These are phyloP conservation scores for Bombus picipes DNA, from an alignment of 1,140 invertebrate species.

Conservation along the genomic window DNA sequence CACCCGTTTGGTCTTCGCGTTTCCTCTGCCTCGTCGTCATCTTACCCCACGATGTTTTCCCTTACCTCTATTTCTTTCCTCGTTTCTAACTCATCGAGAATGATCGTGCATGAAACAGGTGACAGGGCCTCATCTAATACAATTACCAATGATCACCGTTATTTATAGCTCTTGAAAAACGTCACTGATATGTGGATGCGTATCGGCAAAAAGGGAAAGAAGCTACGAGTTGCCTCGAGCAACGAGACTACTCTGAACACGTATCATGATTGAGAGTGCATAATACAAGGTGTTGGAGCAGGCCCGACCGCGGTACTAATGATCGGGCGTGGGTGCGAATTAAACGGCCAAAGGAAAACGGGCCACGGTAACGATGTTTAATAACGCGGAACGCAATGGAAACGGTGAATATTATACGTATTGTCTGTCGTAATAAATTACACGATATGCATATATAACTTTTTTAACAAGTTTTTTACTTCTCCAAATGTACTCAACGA, in stretches of 20 bases:
- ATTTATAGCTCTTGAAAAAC: conserved; percentile 75
- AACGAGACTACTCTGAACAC: conserved; percentile 52
- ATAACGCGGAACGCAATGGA: conserved; percentile 40
- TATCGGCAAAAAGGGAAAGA: conserved; percentile 39
- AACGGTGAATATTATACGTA: conserved; percentile 32
- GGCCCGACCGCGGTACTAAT: conserved; percentile 73
- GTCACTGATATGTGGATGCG: conserved; percentile 61
- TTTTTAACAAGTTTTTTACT: background rate
- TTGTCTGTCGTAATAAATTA: conserved; percentile 12
- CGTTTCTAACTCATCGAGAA: background rate
- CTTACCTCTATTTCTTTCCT: background rate
- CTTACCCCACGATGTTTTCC: background rate
- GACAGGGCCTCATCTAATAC: conserved; percentile 80
- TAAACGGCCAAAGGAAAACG: conserved; percentile 63
- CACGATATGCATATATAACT: background rate
- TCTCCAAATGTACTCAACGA: background rate
- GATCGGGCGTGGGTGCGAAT: conserved; percentile 78
- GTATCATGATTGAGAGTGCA: conserved; percentile 77
- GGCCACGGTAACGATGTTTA: conserved; percentile 43
- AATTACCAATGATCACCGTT: conserved; percentile 75
- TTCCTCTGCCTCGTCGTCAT: conserved; percentile 22
- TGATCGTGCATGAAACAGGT: conserved; percentile 46
- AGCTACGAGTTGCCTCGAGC: conserved; percentile 49
- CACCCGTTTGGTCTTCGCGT: conserved; percentile 26
- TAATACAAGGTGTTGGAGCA: conserved; percentile 79